phyloP scores from a whole-genome alignment of 2,797 vertebrate species.

The Gambusia yucatana region DNA sequence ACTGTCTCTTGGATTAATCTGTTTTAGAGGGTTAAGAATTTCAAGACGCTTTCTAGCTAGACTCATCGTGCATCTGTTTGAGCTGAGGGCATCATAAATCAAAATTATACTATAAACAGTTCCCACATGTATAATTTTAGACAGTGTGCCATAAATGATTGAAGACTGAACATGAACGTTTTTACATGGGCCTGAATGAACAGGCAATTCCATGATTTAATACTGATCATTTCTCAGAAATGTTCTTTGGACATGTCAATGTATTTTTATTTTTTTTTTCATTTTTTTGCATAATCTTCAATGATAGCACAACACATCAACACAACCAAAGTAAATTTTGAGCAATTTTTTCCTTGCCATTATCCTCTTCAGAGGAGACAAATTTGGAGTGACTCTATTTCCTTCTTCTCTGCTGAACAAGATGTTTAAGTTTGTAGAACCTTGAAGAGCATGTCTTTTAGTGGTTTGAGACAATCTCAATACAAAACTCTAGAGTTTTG shows the following conservation, averaged over 20 bases:
- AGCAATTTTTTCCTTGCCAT: background rate
- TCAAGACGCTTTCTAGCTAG: background rate
- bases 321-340: background rate
- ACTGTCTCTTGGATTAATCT: constrained; percentile 24
- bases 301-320: background rate
- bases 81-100: constrained; percentile 19
- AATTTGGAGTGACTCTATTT: background rate
- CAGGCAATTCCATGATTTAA: constrained; percentile 2
- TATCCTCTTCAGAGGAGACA: background rate
- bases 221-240: constrained; percentile 1
- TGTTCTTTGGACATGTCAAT: background rate
- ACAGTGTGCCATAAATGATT: constrained; percentile 19
- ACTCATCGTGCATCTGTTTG: background rate
- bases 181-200: constrained; percentile 23
- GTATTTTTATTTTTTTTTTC: background rate
- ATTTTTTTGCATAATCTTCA: background rate
- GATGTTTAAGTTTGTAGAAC: background rate
- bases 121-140: constrained; percentile 29
- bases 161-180: constrained; percentile 28
- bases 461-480: constrained; percentile 10
- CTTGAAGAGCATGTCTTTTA: background rate
- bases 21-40: background rate
- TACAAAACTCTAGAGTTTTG: background rate
- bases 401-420: background rate
- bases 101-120: constrained; percentile 25